Conservation (phyloP, 2,113 vertebrate genomes). For the Chinchilla lanigera region DNA sequence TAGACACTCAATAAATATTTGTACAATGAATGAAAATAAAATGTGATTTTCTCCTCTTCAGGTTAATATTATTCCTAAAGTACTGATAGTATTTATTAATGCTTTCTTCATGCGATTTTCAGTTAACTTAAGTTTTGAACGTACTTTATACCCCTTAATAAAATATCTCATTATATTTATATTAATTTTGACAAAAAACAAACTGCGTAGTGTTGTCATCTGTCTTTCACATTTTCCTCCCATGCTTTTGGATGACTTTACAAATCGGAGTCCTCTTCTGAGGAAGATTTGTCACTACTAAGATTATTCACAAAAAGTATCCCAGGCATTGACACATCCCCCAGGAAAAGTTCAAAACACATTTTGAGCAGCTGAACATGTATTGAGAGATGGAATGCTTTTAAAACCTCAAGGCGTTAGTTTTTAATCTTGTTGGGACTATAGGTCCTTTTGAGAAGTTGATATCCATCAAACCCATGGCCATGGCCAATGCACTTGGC, state of each 20-base stretch:
- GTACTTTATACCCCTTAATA: not conserved
- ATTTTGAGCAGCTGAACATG: conserved; percentile 29
- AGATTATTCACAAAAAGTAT: not conserved
- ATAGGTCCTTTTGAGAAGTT: not conserved
- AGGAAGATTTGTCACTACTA: not conserved
- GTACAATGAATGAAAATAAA: not conserved
- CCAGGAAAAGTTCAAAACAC: conserved; percentile 26
- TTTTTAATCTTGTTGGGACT: not conserved
- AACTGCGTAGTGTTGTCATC: not conserved
- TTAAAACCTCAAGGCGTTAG: not conserved
- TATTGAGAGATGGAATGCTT: conserved; percentile 23
- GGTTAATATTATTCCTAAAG: conserved; percentile 1
- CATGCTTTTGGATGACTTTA: conserved; percentile 4
- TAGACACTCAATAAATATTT: not conserved
- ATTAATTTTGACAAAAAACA: conserved; percentile 15
- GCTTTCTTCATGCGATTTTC: not conserved
- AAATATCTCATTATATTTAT: not conserved
- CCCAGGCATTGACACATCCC: conserved; percentile 3
- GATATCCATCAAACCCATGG: not conserved
- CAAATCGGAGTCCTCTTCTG: not conserved
- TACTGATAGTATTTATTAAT: not conserved
- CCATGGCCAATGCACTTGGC: not conserved
- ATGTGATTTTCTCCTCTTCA: not conserved
- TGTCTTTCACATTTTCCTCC: not conserved
- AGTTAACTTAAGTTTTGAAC: not conserved